These are phyloP conservation scores for Ascaphus truei DNA, from an alignment of 2,113 vertebrate genomes.

Conservation along the genomic window DNA sequence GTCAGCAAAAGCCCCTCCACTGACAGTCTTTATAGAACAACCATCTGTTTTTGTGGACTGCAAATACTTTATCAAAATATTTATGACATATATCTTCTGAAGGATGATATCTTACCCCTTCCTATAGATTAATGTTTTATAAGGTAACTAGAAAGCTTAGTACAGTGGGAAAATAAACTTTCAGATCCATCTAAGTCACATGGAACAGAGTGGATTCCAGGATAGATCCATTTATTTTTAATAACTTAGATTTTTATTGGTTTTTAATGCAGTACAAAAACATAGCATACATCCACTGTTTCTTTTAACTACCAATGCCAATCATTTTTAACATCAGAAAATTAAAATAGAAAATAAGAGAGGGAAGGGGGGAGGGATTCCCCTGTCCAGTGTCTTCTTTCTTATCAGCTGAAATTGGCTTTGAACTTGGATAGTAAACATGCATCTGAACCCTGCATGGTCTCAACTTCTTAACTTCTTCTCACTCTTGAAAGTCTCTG, in stretches of 20 bases:
- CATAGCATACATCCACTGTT: no score
- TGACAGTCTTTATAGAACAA: conserved; percentile 56
- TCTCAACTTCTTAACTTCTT: no score
- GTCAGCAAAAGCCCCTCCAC: conserved; percentile 54
- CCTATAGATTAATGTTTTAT: conserved; percentile 54
- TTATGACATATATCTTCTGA: conserved; percentile 57
- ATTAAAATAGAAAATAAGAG: no score
- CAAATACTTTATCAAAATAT: conserved; percentile 67
- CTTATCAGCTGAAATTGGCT: no score
- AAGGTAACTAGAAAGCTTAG: conserved; percentile 51
- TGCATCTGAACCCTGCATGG: no score
- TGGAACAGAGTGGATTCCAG: conserved; percentile 24
- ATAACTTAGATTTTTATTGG: no score
- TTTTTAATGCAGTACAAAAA: no score
- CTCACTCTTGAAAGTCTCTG: no score
- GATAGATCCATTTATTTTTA: conserved; percentile 10
- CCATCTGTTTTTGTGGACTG: conserved; percentile 64
- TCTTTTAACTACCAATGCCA: no score
- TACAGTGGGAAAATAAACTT: conserved; percentile 51
- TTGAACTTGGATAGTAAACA: no score
- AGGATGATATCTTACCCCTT: conserved; percentile 55
- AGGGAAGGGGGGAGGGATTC: conserved; percentile 40
- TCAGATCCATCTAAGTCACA: conserved; percentile 50
- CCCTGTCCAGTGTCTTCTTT: no score
- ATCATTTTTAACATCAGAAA: no score